phyloP scores from a whole-genome alignment of 2,888 invertebrate genomes.

The Folsomia candida region DNA sequence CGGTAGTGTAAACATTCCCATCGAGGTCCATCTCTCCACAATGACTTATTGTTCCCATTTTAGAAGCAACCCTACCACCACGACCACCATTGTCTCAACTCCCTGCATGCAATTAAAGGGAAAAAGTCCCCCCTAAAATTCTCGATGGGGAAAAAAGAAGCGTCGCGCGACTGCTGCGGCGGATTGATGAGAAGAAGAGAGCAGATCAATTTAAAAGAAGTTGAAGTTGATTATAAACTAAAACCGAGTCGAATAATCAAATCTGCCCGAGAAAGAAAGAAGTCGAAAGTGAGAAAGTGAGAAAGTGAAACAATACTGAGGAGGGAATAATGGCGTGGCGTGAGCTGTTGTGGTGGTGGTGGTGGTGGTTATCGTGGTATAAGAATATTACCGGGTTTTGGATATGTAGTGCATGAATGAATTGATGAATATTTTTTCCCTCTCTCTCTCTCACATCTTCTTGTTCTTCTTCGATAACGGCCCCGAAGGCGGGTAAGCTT shows the following conservation, averaged over 20 bases:
- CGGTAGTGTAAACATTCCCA: not conserved
- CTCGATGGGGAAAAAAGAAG: not conserved
- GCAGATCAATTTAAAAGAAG: constrained; percentile 8
- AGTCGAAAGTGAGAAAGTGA: too few relatives aligned
- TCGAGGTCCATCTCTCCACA: constrained; percentile 13
- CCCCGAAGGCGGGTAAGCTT: constrained; percentile 19
- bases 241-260: not conserved
- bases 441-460: too few relatives aligned
- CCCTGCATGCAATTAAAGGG: too few relatives aligned
- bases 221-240: constrained; percentile 11
- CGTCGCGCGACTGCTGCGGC: not conserved
- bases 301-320: constrained; percentile 18
- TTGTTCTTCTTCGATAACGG: constrained; percentile 34
- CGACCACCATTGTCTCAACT: not conserved
- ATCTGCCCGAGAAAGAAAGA: constrained; percentile 8
- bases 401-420: constrained; percentile 35
- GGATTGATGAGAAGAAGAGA: not conserved
- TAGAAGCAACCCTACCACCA: not conserved
- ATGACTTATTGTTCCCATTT: not conserved
- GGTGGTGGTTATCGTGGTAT: constrained; percentile 9
- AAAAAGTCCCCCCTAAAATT: too few relatives aligned
- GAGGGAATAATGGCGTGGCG: not conserved
- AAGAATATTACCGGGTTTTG: too few relatives aligned
- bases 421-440: constrained; percentile 48
- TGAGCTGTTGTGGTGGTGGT: not conserved